These are phyloP conservation scores for Platysteira castanea DNA, from an alignment of 2,113 vertebrate genomes.

Conservation along the genomic window DNA sequence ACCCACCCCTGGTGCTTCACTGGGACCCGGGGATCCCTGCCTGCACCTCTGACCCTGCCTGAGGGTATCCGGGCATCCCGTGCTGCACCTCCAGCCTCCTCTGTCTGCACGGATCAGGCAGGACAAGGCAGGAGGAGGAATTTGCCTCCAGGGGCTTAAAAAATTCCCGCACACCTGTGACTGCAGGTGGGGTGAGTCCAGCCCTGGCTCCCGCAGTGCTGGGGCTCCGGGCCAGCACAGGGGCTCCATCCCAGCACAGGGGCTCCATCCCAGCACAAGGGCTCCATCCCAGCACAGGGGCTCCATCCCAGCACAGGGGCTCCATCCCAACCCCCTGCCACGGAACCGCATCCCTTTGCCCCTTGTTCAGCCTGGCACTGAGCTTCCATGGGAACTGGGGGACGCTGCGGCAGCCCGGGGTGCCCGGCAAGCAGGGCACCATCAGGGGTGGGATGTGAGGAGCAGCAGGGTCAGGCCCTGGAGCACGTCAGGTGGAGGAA, in stretches of 20 bases:
- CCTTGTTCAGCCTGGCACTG: neutral
- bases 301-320: neutral
- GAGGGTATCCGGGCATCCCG: neutral
- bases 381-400: neutral
- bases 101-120: neutral
- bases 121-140: neutral
- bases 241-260: neutral
- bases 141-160: neutral
- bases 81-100: neutral
- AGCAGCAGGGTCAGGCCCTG: neutral
- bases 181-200: neutral
- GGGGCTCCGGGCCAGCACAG: neutral
- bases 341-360: neutral
- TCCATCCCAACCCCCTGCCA: neutral
- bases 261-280: no score
- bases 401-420: neutral
- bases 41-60: neutral
- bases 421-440: neutral
- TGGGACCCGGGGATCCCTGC: neutral
- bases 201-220: neutral
- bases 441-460: neutral
- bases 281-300: no score
- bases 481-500: accelerated
- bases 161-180: neutral
- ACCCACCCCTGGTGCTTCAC: neutral